Evolutionary conservation across 2,113 vertebrate species (phyloP).

Genomic region (Rhodinocichla rosea): DNA sequence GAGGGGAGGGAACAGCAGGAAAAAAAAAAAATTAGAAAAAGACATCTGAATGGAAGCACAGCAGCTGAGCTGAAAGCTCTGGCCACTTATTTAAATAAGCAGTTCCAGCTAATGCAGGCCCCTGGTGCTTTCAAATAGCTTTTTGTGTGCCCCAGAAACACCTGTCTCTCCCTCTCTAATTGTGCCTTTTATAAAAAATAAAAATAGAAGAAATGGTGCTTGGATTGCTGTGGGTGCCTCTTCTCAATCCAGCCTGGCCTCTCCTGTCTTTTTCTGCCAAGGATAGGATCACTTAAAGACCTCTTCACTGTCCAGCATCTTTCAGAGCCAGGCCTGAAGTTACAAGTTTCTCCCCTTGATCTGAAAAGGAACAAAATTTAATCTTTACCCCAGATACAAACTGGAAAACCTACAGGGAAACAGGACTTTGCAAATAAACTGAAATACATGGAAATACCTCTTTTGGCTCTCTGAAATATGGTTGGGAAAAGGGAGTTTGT

Average conservation of each 20-base stretch:
- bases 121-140: constrained; percentile 9
- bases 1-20: background rate
- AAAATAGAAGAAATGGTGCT: background rate
- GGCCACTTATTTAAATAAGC: constrained; percentile 50
- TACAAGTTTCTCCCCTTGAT: background rate
- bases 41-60: background rate
- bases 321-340: background rate
- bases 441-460: background rate
- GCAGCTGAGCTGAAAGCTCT: constrained; percentile 37
- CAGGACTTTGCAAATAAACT: background rate
- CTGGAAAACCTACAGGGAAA: background rate
- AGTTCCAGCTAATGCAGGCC: background rate
- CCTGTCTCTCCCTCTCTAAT: background rate
- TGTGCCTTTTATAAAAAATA: background rate
- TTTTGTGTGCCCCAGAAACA: constrained; percentile 2
- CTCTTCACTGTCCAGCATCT: background rate
- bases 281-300: background rate
- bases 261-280: background rate
- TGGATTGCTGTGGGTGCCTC: background rate
- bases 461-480: background rate
- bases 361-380: background rate
- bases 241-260: background rate
- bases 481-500: background rate
- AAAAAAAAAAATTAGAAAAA: background rate
- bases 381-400: background rate